phyloP scores from a whole-genome alignment of 2,113 vertebrate species.

The Eclectus roratus region DNA sequence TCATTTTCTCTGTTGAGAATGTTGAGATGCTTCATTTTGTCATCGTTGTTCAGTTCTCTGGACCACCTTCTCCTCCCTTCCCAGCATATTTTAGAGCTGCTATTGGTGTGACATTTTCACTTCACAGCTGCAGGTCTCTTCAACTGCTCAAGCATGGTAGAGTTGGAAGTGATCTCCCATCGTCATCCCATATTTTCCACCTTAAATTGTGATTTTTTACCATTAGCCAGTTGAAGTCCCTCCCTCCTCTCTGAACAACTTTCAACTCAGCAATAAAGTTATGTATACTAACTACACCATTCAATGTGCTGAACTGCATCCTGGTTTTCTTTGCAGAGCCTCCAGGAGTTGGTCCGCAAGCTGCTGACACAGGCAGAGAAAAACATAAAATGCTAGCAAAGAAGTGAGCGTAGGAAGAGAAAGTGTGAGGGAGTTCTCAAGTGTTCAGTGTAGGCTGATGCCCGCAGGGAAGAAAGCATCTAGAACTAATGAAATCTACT shows the following conservation, averaged over 20 bases:
- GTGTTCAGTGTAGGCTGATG: background rate
- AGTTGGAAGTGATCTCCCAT: background rate
- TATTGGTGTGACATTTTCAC: background rate
- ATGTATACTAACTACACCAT: background rate
- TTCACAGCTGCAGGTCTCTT: background rate
- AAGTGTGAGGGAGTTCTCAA: background rate
- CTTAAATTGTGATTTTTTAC: background rate
- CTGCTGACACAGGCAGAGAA: background rate
- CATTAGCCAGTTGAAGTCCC: background rate
- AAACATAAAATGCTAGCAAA: fast-evolving
- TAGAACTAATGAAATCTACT: background rate
- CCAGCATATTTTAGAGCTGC: background rate
- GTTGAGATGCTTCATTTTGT: background rate
- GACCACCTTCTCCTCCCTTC: background rate
- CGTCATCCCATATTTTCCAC: background rate
- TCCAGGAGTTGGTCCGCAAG: background rate
- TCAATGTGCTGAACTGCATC: background rate
- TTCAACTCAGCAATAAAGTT: background rate
- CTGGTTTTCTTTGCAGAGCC: background rate
- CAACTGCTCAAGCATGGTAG: background rate
- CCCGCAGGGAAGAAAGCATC: background rate
- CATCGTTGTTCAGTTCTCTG: background rate
- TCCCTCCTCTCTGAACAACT: background rate
- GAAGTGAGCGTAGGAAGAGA: background rate
- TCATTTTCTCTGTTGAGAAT: background rate